Conservation (phyloP, 2,888 invertebrate species). For the Eurois occulta region DNA sequence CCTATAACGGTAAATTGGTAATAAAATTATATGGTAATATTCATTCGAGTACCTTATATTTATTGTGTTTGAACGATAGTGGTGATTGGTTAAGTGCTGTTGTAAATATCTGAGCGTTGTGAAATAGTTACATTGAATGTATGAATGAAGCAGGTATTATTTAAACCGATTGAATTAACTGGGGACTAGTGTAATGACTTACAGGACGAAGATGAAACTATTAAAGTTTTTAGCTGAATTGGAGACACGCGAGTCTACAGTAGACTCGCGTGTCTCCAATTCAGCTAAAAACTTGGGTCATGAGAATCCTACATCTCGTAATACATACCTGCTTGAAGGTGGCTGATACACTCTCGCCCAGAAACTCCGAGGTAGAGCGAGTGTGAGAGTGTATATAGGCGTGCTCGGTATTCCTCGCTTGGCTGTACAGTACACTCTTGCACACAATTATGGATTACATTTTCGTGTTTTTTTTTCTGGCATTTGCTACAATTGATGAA, state of each 20-base stretch:
- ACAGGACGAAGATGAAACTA: not conserved
- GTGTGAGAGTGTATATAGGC: not conserved
- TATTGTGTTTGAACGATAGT: constrained; percentile 35
- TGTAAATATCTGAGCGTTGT: constrained; percentile 3
- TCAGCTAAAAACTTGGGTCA: too few species aligned
- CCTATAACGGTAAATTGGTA: constrained; percentile 71
- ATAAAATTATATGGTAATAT: constrained; percentile 74
- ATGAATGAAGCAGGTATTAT: not conserved
- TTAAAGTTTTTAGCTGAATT: not conserved
- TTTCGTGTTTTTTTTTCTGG: too few species aligned
- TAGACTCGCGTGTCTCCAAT: too few species aligned
- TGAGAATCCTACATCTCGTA: too few species aligned
- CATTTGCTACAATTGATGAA: not conserved
- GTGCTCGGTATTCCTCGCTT: not conserved
- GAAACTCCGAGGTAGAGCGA: not conserved
- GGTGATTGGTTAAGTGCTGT: constrained; percentile 35
- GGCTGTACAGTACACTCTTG: too few species aligned
- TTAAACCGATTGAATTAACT: not conserved
- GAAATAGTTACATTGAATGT: not conserved
- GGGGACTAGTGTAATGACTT: not conserved
- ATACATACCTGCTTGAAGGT: too few species aligned
- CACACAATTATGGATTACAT: too few species aligned
- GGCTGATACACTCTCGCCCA: not conserved
- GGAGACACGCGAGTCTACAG: not conserved
- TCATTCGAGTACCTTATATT: constrained; percentile 58